Conservation (phyloP, 1,140 invertebrate genomes). For the Brachionus calyciflorus region DNA sequence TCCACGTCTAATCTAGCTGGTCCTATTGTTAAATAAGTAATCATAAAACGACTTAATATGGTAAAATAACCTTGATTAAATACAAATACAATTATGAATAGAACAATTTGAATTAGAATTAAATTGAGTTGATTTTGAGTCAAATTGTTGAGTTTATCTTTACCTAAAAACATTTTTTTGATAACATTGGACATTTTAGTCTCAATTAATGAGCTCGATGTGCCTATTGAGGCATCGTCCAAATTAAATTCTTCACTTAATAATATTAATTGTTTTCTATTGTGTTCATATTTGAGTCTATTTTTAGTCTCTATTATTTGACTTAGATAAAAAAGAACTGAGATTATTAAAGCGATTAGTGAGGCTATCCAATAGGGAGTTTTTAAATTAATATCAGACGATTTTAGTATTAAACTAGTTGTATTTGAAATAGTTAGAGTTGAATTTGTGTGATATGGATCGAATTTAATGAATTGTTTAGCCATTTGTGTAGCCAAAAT, state of each 20-base stretch:
- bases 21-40: slow-evolving; percentile 37
- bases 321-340: neutral
- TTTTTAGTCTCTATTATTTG: slow-evolving; percentile 16
- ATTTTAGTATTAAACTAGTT: neutral
- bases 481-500: slow-evolving; percentile 34
- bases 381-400: slow-evolving; percentile 2
- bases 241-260: neutral
- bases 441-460: neutral
- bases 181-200: neutral
- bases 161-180: neutral
- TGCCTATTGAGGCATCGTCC: neutral
- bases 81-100: slow-evolving; percentile 15
- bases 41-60: slow-evolving; percentile 36
- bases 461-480: slow-evolving; percentile 25
- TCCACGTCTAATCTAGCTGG: slow-evolving; percentile 26
- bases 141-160: neutral
- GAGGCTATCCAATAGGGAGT: slow-evolving; percentile 16
- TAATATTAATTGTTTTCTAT: neutral
- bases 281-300: neutral
- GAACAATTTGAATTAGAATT: neutral
- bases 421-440: neutral
- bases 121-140: neutral
- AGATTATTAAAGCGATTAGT: neutral
- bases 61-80: slow-evolving; percentile 43
- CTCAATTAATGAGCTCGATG: neutral